A percentile compares a stretch with the other conserved stretches of the same genome.
phyloP scores from a whole-genome alignment of 1,140 invertebrate genomes.

The Drosophila takahashii region DNA sequence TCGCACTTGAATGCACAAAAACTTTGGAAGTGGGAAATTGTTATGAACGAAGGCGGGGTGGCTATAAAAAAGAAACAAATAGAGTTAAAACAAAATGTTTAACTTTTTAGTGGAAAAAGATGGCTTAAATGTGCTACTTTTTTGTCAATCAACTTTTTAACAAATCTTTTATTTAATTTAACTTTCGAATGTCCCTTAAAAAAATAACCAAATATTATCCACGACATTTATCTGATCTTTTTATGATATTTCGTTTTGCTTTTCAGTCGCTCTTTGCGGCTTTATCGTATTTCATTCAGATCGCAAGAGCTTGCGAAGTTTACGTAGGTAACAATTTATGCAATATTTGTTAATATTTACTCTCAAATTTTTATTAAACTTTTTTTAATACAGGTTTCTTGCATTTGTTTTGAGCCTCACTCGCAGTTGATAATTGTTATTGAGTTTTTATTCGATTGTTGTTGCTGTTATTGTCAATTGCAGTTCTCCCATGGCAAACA shows the following conservation, averaged over 20 bases:
- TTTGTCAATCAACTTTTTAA: not conserved
- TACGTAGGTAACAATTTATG: constrained; percentile 27
- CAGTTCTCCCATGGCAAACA: constrained; percentile 66
- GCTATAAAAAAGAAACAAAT: constrained; percentile 17
- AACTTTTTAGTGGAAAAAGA: not conserved
- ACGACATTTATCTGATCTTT: constrained; percentile 5
- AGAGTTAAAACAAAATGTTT: not conserved
- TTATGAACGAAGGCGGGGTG: not conserved
- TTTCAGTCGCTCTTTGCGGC: constrained; percentile 24
- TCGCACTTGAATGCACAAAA: constrained; percentile 57
- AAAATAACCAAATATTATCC: not conserved
- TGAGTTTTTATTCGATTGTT: constrained; percentile 58
- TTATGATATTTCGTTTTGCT: constrained; percentile 8
- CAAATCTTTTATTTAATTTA: not conserved
- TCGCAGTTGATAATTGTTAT: constrained; percentile 68
- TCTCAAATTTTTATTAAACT: constrained; percentile 22
- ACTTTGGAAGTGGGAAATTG: not conserved
- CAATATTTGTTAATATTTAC: constrained; percentile 45
- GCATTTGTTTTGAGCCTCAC: constrained; percentile 47
- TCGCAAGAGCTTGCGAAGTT: constrained; percentile 12
- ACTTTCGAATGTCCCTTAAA: not conserved
- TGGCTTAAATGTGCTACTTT: not conserved
- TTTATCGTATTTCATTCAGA: constrained; percentile 25
- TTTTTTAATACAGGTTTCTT: constrained; percentile 49
- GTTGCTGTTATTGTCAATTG: constrained; percentile 48